phyloP scores from a whole-genome alignment of 1,140 invertebrate genomes.

The Aphaenogaster rudis region DNA sequence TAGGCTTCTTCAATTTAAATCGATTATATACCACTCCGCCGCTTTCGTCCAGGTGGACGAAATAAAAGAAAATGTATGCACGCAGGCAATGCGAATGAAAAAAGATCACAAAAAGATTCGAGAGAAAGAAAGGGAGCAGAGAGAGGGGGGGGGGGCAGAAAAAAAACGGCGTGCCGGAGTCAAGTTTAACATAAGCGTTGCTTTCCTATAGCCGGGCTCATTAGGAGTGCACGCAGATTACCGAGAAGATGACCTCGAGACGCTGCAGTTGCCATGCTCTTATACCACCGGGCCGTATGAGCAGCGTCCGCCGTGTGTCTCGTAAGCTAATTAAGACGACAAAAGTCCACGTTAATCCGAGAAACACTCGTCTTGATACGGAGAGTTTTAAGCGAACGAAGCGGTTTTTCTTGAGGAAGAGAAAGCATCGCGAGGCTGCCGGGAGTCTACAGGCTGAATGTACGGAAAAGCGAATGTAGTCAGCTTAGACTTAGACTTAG shows the following conservation, averaged over 20 bases:
- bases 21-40: slow-evolving; percentile 61
- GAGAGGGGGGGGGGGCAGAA: slow-evolving; percentile 27
- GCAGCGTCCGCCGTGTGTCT: slow-evolving; percentile 68
- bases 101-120: slow-evolving; percentile 26
- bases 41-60: slow-evolving; percentile 32
- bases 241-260: slow-evolving; percentile 79
- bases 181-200: slow-evolving; percentile 78
- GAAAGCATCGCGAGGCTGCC: slow-evolving; percentile 13
- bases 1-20: slow-evolving; percentile 73
- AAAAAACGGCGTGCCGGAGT: slow-evolving; percentile 68
- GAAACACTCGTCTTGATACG: slow-evolving; percentile 76
- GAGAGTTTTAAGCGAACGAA: slow-evolving; percentile 51
- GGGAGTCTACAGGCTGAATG: slow-evolving; percentile 10
- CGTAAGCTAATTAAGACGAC: slow-evolving; percentile 80
- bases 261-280: slow-evolving; percentile 69
- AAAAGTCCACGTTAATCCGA: slow-evolving; percentile 79
- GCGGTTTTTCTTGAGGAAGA: slow-evolving; percentile 18
- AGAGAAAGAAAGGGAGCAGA: slow-evolving; percentile 39
- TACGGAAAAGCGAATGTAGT: neutral
- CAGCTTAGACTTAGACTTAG: neutral
- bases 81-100: slow-evolving; percentile 3
- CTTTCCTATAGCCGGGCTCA: slow-evolving; percentile 77
- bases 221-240: slow-evolving; percentile 79
- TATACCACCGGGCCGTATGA: slow-evolving; percentile 68
- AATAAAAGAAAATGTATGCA: slow-evolving; percentile 41